These are phyloP conservation scores for Petromus typicus DNA, from an alignment of 2,113 vertebrate genomes.

Conservation along the genomic window DNA sequence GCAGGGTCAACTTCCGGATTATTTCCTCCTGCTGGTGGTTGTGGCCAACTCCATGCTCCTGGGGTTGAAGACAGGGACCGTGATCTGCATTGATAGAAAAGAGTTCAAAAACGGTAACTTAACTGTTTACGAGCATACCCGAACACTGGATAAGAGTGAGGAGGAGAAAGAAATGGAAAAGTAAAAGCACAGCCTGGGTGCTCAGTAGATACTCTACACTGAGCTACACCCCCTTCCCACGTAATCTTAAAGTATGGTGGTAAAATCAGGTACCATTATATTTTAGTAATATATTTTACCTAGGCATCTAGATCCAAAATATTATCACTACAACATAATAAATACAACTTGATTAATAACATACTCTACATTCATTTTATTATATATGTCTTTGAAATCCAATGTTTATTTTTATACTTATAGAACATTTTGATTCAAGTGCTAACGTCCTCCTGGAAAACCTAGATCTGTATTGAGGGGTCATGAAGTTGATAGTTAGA, in stretches of 20 bases:
- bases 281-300: conserved; percentile 41
- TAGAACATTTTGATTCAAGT: not conserved
- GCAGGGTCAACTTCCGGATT: conserved; percentile 43
- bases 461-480: conserved; percentile 24
- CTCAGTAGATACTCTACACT: no score
- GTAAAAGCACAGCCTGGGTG: rapidly evolving
- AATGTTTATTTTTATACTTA: not conserved
- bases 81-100: conserved; percentile 33
- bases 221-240: no score
- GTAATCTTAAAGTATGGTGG: not conserved
- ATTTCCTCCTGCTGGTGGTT: conserved; percentile 20
- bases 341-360: not conserved
- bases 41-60: not conserved
- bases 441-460: not conserved
- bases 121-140: not conserved
- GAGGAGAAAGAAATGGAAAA: not conserved
- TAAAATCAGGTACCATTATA: conserved; percentile 8
- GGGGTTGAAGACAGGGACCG: not conserved
- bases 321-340: conserved; percentile 29
- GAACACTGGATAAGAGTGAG: not conserved
- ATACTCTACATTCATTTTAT: not conserved
- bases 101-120: not conserved
- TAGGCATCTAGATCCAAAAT: conserved; percentile 21
- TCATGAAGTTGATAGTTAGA: not conserved
- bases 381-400: not conserved